phyloP scores from a whole-genome alignment of 1,140 invertebrate species.

The Paracyclopina nana region DNA sequence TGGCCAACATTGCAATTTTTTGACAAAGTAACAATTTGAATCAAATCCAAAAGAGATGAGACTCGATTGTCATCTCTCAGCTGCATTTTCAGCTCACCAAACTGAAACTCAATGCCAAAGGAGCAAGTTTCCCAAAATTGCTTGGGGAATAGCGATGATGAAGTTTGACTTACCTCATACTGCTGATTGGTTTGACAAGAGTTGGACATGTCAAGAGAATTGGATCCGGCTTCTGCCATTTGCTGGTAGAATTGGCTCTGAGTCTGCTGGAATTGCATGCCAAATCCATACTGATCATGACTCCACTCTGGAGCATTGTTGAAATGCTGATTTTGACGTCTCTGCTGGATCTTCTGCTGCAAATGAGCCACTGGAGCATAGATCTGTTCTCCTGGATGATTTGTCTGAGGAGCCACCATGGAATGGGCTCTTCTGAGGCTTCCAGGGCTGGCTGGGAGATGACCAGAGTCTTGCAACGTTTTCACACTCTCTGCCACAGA shows the following conservation, averaged over 20 bases:
- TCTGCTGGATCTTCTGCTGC: slow-evolving; percentile 14
- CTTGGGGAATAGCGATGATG: too few relatives aligned
- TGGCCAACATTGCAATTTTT: too few relatives aligned
- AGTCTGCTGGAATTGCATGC: slow-evolving; percentile 14
- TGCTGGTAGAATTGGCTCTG: slow-evolving; percentile 10
- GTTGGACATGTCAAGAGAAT: too few relatives aligned
- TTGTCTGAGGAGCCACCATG: background rate
- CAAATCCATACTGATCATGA: slow-evolving; percentile 14
- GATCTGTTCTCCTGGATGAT: slow-evolving; percentile 9
- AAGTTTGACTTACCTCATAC: too few relatives aligned
- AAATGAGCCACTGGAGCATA: slow-evolving; percentile 15
- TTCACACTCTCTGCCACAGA: slow-evolving; percentile 10
- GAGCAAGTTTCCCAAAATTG: too few relatives aligned
- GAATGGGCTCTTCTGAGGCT: slow-evolving; percentile 8
- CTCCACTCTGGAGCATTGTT: slow-evolving; percentile 3
- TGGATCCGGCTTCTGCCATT: too few relatives aligned
- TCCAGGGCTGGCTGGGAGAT: slow-evolving; percentile 1
- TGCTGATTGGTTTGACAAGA: too few relatives aligned
- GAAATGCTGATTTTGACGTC: slow-evolving; percentile 4
- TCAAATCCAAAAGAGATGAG: too few relatives aligned
- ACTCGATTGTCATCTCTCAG: too few relatives aligned
- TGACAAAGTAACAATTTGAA: too few relatives aligned
- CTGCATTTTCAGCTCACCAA: too few relatives aligned
- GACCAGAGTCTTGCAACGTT: slow-evolving; percentile 3
- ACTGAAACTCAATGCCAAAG: too few relatives aligned